These are phyloP conservation scores for Pyrrhosoma nymphula DNA, from an alignment of 2,888 invertebrate genomes.

Conservation along the genomic window DNA sequence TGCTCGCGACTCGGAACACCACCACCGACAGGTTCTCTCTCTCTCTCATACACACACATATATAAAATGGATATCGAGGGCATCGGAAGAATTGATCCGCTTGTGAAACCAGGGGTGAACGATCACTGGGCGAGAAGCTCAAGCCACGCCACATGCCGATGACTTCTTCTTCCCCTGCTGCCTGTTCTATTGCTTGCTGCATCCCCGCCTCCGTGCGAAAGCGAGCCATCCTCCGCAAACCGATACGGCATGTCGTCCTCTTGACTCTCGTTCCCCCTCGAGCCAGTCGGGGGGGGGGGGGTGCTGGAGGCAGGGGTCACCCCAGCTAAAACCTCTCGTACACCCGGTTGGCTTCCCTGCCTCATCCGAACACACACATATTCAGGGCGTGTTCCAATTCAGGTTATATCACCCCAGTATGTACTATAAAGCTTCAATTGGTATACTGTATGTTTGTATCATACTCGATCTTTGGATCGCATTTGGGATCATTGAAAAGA, in stretches of 20 bases:
- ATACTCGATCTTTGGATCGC: no score
- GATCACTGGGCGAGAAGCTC: neutral
- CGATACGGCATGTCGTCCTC: neutral
- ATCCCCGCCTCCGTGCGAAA: neutral
- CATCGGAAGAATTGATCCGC: constrained; percentile 39
- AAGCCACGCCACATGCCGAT: neutral
- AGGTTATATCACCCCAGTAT: no score
- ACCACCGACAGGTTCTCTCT: neutral
- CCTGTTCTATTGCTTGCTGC: neutral
- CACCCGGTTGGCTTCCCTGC: no score
- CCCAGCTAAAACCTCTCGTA: no score
- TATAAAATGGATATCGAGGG: neutral
- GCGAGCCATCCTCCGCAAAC: neutral
- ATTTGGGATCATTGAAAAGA: no score
- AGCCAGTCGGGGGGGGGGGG: no score
- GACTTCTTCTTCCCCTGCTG: neutral
- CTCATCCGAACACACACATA: no score
- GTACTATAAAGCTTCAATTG: no score
- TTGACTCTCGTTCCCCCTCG: neutral
- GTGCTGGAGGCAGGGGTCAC: no score
- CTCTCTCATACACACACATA: neutral
- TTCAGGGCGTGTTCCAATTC: no score
- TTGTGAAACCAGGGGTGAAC: constrained; percentile 18
- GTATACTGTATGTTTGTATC: no score
- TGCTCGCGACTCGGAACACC: neutral